Evolutionary conservation across 2,888 invertebrate species (phyloP).

Genomic region (Scelioninae gen. 1): DNA sequence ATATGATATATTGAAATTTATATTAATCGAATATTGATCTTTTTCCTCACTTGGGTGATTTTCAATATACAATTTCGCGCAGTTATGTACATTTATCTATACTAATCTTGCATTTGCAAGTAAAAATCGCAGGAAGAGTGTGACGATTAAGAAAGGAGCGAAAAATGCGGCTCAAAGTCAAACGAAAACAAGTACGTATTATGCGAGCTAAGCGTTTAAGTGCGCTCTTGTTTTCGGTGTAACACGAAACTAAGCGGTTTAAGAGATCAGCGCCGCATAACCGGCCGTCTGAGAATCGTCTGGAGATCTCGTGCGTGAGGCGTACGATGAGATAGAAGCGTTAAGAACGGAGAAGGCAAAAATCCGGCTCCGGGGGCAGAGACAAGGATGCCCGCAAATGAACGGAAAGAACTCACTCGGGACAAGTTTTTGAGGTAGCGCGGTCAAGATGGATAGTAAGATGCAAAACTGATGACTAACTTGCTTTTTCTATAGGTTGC

Average conservation of each 20-base stretch:
- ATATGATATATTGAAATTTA: too few relatives aligned
- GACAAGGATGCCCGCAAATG: constrained; percentile 56
- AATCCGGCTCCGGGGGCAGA: constrained; percentile 15
- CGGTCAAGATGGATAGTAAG: constrained; percentile 54
- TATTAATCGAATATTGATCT: too few relatives aligned
- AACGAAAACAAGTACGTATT: constrained; percentile 82
- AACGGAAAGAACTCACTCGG: constrained; percentile 56
- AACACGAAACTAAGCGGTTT: constrained; percentile 84
- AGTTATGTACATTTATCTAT: background rate
- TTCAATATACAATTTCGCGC: too few relatives aligned
- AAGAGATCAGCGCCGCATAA: constrained; percentile 82
- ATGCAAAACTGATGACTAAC: too few relatives aligned
- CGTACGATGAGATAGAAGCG: constrained; percentile 56
- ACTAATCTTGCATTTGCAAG: background rate
- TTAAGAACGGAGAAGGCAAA: constrained; percentile 62
- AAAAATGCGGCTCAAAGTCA: constrained; percentile 71
- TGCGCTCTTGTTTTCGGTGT: constrained; percentile 84
- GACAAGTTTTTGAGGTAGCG: constrained; percentile 64
- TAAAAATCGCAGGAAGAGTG: constrained; percentile 12
- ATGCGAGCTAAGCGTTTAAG: constrained; percentile 81
- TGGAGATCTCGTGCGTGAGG: constrained; percentile 78
- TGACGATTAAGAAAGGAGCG: constrained; percentile 52
- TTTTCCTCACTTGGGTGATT: too few relatives aligned
- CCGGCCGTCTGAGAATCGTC: constrained; percentile 81
- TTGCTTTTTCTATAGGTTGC: too few relatives aligned